A percentile compares a stretch with the other conserved stretches of the same genome.
Evolutionary conservation across 2,888 invertebrate species (phyloP).

Genomic region (Polydrusus tereticollis): DNA sequence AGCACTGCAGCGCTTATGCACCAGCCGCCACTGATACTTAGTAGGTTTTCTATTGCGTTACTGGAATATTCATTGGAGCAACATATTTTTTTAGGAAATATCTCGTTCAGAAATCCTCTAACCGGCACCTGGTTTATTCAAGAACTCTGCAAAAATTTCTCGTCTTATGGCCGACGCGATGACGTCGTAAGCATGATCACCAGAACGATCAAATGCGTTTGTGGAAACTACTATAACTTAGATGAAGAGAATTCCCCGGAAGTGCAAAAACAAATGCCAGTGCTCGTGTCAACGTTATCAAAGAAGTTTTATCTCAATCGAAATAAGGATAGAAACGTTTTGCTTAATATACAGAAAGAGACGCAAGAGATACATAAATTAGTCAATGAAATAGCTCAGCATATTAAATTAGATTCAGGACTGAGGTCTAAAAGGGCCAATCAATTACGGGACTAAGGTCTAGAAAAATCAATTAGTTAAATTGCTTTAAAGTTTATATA

Average conservation of each 20-base stretch:
- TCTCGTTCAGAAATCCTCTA: slow-evolving; percentile 53
- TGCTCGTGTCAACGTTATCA: slow-evolving; percentile 61
- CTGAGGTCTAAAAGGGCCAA: not conserved
- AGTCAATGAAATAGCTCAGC: not conserved
- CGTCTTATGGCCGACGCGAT: slow-evolving; percentile 59
- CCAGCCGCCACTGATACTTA: too few species aligned
- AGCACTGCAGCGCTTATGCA: too few species aligned
- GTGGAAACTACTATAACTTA: slow-evolving; percentile 55
- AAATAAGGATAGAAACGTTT: slow-evolving; percentile 58
- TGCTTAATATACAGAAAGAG: slow-evolving; percentile 36
- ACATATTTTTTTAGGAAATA: slow-evolving; percentile 53
- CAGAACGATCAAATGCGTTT: slow-evolving; percentile 61
- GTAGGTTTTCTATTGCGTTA: too few species aligned
- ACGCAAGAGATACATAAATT: slow-evolving; percentile 8
- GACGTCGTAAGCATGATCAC: slow-evolving; percentile 62
- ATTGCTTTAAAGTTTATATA: not conserved
- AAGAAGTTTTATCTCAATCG: slow-evolving; percentile 62
- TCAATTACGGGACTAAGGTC: too few species aligned
- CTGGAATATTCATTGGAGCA: not conserved
- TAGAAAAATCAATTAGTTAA: not conserved
- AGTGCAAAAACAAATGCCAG: slow-evolving; percentile 60
- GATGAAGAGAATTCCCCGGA: not conserved
- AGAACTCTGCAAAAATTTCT: slow-evolving; percentile 62
- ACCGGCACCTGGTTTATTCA: slow-evolving; percentile 64
- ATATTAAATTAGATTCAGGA: not conserved